phyloP scores from a whole-genome alignment of 1,140 invertebrate species.

The Neotoxoptera formosana region DNA sequence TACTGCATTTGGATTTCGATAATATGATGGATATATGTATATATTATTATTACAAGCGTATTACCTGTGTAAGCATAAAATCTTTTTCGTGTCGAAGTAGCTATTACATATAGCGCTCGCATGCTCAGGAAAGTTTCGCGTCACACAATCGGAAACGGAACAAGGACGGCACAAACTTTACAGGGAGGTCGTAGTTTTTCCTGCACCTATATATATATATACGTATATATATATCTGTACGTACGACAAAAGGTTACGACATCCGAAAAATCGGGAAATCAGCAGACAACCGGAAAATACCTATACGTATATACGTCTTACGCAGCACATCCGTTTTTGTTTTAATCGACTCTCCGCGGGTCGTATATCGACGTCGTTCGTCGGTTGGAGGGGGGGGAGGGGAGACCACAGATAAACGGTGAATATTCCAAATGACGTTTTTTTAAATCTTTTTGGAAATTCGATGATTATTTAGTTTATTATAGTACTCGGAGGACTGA shows the following conservation, averaged over 20 bases:
- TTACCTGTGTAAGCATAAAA: neutral
- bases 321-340: neutral
- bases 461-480: neutral
- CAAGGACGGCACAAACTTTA: neutral
- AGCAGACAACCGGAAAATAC: neutral
- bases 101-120: no score
- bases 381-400: neutral
- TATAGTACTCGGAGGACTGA: neutral
- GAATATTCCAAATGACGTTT: neutral
- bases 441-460: neutral
- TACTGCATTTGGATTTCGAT: neutral
- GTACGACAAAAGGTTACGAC: neutral
- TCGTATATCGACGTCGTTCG: neutral
- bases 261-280: neutral
- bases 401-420: neutral
- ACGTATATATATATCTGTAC: no score
- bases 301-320: no score
- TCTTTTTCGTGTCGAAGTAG: neutral
- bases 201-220: no score
- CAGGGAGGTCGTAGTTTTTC: no score
- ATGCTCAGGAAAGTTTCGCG: neutral
- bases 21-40: no score
- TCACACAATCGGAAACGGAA: neutral
- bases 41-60: no score
- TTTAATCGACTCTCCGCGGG: neutral